Conservation (phyloP, 2,797 vertebrate genomes). For the Ptychadena robeensis region DNA sequence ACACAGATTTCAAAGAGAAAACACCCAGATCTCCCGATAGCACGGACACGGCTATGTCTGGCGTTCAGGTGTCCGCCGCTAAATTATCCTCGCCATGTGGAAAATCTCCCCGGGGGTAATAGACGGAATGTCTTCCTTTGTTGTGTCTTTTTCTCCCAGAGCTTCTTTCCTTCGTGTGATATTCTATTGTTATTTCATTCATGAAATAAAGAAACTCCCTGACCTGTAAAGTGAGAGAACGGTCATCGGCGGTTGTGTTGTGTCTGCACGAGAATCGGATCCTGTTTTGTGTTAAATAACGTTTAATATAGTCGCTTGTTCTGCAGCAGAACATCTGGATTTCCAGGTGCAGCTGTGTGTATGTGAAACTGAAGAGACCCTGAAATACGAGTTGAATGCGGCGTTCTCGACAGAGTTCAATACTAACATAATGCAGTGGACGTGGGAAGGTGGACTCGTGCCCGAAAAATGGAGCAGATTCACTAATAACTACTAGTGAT, state of each 20-base stretch:
- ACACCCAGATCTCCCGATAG: constrained; percentile 16
- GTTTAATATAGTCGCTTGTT: background rate
- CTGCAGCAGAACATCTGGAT: constrained; percentile 29
- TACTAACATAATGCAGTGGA: background rate
- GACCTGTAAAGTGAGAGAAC: background rate
- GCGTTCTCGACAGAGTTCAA: background rate
- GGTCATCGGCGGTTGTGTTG: background rate
- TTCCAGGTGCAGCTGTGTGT: constrained; percentile 23
- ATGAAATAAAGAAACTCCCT: background rate
- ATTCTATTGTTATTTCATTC: background rate
- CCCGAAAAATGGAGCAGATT: background rate
- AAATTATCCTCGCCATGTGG: constrained; percentile 3
- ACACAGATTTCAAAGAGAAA: background rate
- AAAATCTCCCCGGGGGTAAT: background rate
- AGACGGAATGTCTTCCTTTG: background rate
- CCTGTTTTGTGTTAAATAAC: background rate
- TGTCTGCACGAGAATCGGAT: background rate
- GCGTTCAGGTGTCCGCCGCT: background rate
- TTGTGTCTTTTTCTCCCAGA: background rate
- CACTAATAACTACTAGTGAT: background rate
- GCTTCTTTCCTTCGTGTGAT: background rate
- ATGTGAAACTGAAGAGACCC: constrained; percentile 1
- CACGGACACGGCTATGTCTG: background rate
- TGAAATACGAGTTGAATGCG: constrained; percentile 18
- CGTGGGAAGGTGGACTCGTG: background rate